Conservation (phyloP, 2,113 vertebrate species). For the Psilopsiagon aymara region DNA sequence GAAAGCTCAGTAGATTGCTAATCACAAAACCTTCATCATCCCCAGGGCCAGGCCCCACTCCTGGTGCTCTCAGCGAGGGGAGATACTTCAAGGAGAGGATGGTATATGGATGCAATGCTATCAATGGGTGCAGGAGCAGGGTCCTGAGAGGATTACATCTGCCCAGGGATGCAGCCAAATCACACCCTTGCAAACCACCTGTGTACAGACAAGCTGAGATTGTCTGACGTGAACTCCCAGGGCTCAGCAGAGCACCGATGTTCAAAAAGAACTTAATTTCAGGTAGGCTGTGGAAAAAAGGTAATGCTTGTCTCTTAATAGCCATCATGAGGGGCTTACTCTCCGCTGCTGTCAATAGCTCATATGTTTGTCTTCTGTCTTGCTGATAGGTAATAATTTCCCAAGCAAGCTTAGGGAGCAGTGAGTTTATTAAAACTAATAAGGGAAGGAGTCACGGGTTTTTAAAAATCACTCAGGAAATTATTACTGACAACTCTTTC, state of each 20-base stretch:
- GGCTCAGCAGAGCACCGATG: neutral
- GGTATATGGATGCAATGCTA: neutral
- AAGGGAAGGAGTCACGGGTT: slow-evolving; percentile 58
- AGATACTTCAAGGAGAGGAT: neutral
- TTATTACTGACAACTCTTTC: slow-evolving; percentile 63
- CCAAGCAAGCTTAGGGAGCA: slow-evolving; percentile 70
- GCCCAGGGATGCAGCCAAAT: neutral
- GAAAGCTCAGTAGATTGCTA: neutral
- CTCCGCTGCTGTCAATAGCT: slow-evolving; percentile 73
- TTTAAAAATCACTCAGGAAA: slow-evolving; percentile 74
- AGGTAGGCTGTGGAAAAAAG: neutral
- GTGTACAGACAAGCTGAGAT: neutral
- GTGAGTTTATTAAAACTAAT: slow-evolving; percentile 76
- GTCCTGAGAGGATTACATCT: too few species aligned
- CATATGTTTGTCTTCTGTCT: slow-evolving; percentile 69
- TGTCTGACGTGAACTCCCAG: neutral
- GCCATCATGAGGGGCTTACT: slow-evolving; percentile 30
- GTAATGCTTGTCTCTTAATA: neutral
- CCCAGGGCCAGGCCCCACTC: neutral
- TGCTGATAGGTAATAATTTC: slow-evolving; percentile 81
- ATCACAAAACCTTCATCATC: neutral
- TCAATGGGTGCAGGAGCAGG: neutral
- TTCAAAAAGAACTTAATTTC: slow-evolving; percentile 39
- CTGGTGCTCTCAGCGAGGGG: neutral
- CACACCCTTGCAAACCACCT: neutral